A percentile compares a stretch with the other conserved stretches of the same genome.
phyloP scores from a whole-genome alignment of 1,140 invertebrate genomes.

The Thrips palmi region DNA sequence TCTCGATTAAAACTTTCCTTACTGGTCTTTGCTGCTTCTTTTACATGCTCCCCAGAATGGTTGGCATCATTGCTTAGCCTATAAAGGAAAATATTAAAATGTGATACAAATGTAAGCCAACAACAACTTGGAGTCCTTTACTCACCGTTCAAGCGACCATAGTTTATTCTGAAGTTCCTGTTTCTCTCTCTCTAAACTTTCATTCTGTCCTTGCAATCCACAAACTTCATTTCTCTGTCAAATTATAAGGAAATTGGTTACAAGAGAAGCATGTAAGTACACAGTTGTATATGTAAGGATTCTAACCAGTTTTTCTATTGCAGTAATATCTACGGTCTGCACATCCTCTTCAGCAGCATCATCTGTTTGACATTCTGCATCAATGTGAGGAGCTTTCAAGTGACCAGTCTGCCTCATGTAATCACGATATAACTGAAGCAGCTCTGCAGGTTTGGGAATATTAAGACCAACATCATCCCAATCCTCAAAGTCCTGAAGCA shows the following conservation, averaged over 20 bases:
- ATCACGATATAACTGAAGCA: conserved; percentile 60
- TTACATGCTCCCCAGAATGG: too few species aligned
- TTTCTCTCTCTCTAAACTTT: conserved; percentile 33
- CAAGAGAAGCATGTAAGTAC: too few species aligned
- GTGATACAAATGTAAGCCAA: too few species aligned
- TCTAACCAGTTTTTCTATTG: conserved; percentile 11
- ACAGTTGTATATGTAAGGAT: too few species aligned
- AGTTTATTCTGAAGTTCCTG: conserved; percentile 28
- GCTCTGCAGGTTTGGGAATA: conserved; percentile 57
- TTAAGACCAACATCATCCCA: conserved; percentile 88
- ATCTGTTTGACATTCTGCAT: conserved; percentile 20
- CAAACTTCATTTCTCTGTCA: conserved; percentile 33
- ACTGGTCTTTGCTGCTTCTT: too few species aligned
- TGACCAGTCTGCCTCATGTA: conserved; percentile 30
- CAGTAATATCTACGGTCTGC: conserved; percentile 13
- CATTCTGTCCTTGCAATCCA: conserved; percentile 30
- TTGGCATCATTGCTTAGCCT: too few species aligned
- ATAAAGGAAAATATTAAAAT: too few species aligned
- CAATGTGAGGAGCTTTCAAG: conserved; percentile 26
- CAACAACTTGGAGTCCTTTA: too few species aligned
- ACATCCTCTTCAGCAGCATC: conserved; percentile 26
- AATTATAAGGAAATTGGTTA: too few species aligned
- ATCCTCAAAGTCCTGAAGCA: conserved; percentile 67
- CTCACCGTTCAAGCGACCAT: too few species aligned
- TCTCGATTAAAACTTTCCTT: too few species aligned